phyloP scores from a whole-genome alignment of 2,113 vertebrate species.

The Erinaceus europaeus region DNA sequence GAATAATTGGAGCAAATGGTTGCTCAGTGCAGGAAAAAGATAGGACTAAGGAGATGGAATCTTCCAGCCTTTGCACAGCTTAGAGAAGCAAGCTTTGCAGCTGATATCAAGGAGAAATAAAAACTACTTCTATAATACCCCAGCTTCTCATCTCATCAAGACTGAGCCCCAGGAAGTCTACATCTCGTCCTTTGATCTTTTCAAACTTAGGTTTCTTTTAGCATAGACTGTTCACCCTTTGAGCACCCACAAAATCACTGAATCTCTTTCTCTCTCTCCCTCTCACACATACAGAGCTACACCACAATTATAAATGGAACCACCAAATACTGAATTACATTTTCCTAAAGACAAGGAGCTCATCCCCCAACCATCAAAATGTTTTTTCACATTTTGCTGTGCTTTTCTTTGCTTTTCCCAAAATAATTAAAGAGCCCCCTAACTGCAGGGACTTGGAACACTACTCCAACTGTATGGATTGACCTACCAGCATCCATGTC shows the following conservation, averaged over 20 bases:
- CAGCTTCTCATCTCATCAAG: neutral
- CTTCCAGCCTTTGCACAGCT: neutral
- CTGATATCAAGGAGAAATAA: neutral
- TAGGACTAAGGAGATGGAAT: neutral
- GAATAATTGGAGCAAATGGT: slow-evolving; percentile 8
- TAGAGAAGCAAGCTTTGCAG: neutral
- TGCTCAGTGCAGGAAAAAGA: neutral
- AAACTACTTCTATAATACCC: no score
- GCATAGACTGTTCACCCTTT: neutral
- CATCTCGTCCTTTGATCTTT: neutral
- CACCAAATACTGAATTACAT: neutral
- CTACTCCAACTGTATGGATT: no score
- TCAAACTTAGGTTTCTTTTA: neutral
- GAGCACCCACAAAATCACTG: neutral
- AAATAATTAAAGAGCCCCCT: no score
- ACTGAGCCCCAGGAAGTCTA: neutral
- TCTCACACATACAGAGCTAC: no score
- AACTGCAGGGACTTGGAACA: no score
- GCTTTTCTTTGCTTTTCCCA: no score
- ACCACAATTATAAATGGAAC: neutral
- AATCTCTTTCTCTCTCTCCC: neutral
- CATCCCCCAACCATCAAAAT: neutral
- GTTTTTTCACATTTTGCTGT: neutral
- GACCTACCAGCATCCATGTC: no score
- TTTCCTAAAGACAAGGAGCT: neutral